Evolutionary conservation across 2,797 vertebrate species (phyloP), one percentile per base, ranked within the genome.

Genomic region (Crenichthys baileyi): DNA sequence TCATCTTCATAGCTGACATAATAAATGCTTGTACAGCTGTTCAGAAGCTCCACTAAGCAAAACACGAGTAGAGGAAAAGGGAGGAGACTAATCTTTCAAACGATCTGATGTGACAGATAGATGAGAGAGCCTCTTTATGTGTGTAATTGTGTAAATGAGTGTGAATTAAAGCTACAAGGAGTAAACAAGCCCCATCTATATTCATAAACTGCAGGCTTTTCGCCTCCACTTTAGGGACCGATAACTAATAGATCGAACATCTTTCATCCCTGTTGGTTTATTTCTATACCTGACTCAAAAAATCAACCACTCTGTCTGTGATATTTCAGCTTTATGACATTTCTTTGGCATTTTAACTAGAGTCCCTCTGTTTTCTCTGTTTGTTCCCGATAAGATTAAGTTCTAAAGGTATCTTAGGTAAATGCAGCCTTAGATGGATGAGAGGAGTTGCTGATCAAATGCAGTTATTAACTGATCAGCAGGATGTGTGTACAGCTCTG

Each of bases 281-380:
- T 91, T 89, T 89, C 81, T 63, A 85, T 72, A 85, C 84, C 87
- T 79, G 80, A 82, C 85, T 87, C 2, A 0, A 75, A 39, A 36
- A 26, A 73, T n/a, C 75, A 78, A 79, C 76, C 79, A 72, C 72
- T 79, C 46, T 50, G 29, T 68, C 71, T 83, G 83, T 51, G 77
- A 82, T 85, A 75, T 83, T 82, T 84, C 68, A 71, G 80, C 81
- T 78, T 85, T 29, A 63, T 87, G 87, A 88, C 79, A 82, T 87
- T 90, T 90, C 73, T 79, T 77, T 87, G 85, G 76, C 86, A 91
- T 90, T 91, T 89, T 51, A 55, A 39, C 82, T 82, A 83, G 24
- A 44, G 68, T 0, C 60, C 0, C 13, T 26, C 73, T 13, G 56
- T 82, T 63, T 79, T 82, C 65, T 65, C 65, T 36, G 72, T 24